A percentile compares a stretch with the other conserved stretches of the same genome.
These are phyloP conservation scores for Helicolenus hilgendorfi DNA, from an alignment of 2,797 vertebrate genomes.

Conservation along the genomic window DNA sequence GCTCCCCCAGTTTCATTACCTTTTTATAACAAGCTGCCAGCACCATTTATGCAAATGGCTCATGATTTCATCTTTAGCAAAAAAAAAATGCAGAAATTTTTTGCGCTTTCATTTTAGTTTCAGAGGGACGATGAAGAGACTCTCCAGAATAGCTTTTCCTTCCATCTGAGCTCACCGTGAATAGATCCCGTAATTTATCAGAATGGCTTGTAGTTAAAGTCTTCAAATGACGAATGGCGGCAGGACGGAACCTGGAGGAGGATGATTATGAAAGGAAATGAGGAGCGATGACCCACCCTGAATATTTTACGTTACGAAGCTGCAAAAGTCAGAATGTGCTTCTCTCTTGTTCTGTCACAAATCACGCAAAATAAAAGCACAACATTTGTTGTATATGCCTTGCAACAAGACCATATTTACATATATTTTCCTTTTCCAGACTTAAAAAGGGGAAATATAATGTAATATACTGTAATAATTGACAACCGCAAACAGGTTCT, in stretches of 20 bases:
- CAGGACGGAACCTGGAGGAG: neutral
- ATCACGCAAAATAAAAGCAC: neutral
- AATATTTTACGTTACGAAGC: neutral
- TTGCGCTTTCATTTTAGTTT: conserved; percentile 40
- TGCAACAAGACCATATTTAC: neutral
- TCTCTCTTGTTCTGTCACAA: neutral
- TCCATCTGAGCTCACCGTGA: conserved; percentile 19
- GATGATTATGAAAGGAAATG: conserved; percentile 32
- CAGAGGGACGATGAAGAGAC: conserved; percentile 2
- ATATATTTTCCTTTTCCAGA: neutral
- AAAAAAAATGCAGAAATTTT: conserved; percentile 32
- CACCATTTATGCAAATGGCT: conserved; percentile 42
- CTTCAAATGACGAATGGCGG: conserved; percentile 2
- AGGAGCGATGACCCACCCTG: conserved; percentile 7
- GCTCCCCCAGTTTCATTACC: conserved; percentile 41
- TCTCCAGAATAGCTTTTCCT: neutral
- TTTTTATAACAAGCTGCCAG: conserved; percentile 59
- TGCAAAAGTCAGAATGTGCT: neutral
- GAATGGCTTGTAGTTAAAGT: neutral
- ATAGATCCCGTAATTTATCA: conserved; percentile 31
- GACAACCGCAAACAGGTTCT: neutral
- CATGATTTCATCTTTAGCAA: conserved; percentile 49
- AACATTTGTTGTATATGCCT: neutral
- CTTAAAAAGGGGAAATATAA: neutral
- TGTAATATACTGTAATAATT: neutral